Evolutionary conservation across 2,113 vertebrate species (phyloP), one percentile per base, ranked within the genome.

Genomic region (Mus pahari): DNA sequence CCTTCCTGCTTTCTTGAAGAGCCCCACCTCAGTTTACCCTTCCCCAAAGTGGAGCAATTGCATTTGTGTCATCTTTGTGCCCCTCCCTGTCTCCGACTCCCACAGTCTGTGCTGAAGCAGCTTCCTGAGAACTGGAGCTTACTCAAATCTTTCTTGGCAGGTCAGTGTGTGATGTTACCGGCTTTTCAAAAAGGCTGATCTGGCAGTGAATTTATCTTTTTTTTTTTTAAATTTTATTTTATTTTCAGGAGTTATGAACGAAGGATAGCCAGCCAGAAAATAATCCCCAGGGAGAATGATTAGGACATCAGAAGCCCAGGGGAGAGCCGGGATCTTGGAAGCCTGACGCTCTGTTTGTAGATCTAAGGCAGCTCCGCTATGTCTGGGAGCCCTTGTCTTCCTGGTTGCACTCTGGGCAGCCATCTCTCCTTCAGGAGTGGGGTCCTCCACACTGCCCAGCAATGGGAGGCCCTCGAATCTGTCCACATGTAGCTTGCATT

Each of bases 111-210:
- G 3, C 79, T 60, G 22, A 22, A 2, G 22, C 42, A 50, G 71
- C 31, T 96, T 84, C 92, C 94, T 4, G 24, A 90, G 66, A 90
- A 66, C 88, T 73, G 45, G 86, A 53, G 77, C 88, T 42, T 50
- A 16, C 28, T 64, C 22, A 78, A 28, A 33, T 86, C 55, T 94
- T 92, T 71, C 93, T 74, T 68, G 73, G 92, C 62, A 78, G 64
- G 28, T 28, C 70, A 68, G 33, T 64, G 33, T 58, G 53, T 68
- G 42, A 95, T 60, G 58, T 3, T 26, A 64, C 78, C 64, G 64
- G 36, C 64, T 92, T 95, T 90, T 53, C 92, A 86, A 83, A 88
- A 70, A 9, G 42, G 39, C 81, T 77, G 24, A 84, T 48, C 88
- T 86, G 68, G 71, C 58, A 86, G 93, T 81, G 70, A 79, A 77